Evolutionary conservation across 2,888 invertebrate species (phyloP).

Genomic region (Hylaea fasciaria): DNA sequence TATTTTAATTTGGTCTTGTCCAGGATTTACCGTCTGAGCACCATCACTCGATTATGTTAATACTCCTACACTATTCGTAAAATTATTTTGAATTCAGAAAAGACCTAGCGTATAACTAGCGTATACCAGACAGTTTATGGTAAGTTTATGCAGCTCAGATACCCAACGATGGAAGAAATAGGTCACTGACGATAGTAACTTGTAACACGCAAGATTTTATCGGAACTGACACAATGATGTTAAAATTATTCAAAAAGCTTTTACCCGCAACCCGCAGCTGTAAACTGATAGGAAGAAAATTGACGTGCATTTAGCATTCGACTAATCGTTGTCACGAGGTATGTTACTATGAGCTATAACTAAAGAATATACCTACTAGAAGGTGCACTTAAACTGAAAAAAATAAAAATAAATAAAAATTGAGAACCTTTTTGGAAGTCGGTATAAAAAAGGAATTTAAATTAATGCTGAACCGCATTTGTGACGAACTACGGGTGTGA

Average conservation of each 20-base stretch:
- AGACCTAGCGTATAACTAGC: too few relatives aligned
- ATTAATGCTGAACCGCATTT: too few relatives aligned
- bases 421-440: too few relatives aligned
- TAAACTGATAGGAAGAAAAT: constrained; percentile 13
- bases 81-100: too few relatives aligned
- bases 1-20: too few relatives aligned
- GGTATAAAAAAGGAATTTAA: too few relatives aligned
- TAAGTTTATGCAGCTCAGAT: background rate
- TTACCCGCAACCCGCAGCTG: constrained; percentile 4
- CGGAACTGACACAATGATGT: constrained; percentile 3
- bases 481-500: too few relatives aligned
- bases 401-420: background rate
- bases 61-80: too few relatives aligned
- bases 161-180: background rate
- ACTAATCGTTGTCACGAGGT: constrained; percentile 5
- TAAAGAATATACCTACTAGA: background rate
- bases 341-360: constrained; percentile 12
- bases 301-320: constrained; percentile 15
- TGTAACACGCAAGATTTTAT: constrained; percentile 9
- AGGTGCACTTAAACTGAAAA: background rate
- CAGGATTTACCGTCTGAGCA: background rate
- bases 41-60: too few relatives aligned
- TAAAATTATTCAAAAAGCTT: constrained; percentile 6
- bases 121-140: too few relatives aligned
- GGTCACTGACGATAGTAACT: background rate